Evolutionary conservation across 2,888 invertebrate species (phyloP), one percentile per base, ranked within the genome.

Genomic region (Adela reaumurella): DNA sequence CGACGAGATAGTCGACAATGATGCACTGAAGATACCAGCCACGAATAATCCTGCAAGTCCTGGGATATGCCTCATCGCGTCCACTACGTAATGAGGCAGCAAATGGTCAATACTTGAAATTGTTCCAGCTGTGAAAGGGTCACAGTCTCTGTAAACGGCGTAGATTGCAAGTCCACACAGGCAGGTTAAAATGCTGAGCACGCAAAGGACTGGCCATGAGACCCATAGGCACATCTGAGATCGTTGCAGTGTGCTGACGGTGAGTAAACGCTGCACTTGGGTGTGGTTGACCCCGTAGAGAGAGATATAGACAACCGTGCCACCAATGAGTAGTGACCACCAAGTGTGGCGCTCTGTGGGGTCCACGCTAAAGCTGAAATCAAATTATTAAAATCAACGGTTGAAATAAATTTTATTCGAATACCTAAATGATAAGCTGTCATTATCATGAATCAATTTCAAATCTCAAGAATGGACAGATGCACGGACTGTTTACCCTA

Each of bases 1-100:
- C 0, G 96, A 94, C 0, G 95, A 96, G 51, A 97, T 89, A 0
- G 95, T 94, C 44, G 95, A 94, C 10, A 96, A 77, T 1, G 94
- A 90, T 0, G 93, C 96, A 57, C 93, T 93, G 64, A 96, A 94
- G 52, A 97, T 89, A 2, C 95, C 90, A 3, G 95, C 92, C 0
- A 95, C 89, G 63, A 96, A 95, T 17, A 97, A 78, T 0, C 97
- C 97, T 0, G 94, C 85, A 17, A 97, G 62, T 0, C 95, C 96
- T 0, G 92, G 90, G 0, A 67, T 64, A 0, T 54, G 20, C 14
- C 56, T 59, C 87, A 95, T 85, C 0, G 84, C 85, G 53, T 90
- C 87, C 54, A 90, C 85, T 17, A 91, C 90, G 63, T 88, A 92
- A 49, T 84, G 80, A 0, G 91, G 90, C 88, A 92, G 88, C 46